Percentiles rank a stretch among this genome's conserved stretches.
These are phyloP conservation scores for Athripsodes cinereus DNA, from an alignment of 2,888 invertebrate genomes.

Conservation along the genomic window DNA sequence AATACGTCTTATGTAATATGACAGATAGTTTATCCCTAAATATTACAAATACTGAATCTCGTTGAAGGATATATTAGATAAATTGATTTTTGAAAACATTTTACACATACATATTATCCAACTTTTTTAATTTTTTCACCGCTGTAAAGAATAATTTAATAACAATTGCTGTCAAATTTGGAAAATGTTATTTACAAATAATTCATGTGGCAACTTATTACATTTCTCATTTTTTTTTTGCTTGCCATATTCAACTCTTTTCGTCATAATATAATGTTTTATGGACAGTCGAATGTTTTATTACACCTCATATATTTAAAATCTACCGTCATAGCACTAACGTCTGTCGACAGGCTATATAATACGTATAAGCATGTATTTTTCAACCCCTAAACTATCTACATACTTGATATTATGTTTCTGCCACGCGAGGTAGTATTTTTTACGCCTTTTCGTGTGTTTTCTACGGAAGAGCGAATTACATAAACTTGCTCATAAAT, in stretches of 20 bases:
- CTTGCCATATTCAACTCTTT: background rate
- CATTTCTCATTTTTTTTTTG: too few species aligned
- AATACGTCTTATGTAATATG: too few species aligned
- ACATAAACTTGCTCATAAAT: constrained; percentile 16
- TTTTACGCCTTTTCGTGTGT: constrained; percentile 15
- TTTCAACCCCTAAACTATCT: background rate
- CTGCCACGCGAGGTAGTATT: constrained; percentile 20
- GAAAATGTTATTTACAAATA: background rate
- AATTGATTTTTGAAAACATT: too few species aligned
- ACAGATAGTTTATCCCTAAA: too few species aligned
- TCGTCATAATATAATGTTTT: background rate
- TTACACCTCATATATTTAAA: background rate
- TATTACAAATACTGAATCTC: too few species aligned
- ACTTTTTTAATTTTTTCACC: too few species aligned
- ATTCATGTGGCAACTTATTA: too few species aligned
- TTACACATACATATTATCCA: too few species aligned
- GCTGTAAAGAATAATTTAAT: too few species aligned
- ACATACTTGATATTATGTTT: background rate
- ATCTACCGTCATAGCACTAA: background rate
- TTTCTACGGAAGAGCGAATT: constrained; percentile 11
- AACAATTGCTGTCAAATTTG: background rate
- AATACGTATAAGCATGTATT: background rate
- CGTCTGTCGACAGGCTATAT: constrained; percentile 6
- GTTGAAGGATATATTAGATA: too few species aligned
- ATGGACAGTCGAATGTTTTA: background rate